phyloP scores from a whole-genome alignment of 2,888 invertebrate genomes.

The Lepetodrilus schrolli region DNA sequence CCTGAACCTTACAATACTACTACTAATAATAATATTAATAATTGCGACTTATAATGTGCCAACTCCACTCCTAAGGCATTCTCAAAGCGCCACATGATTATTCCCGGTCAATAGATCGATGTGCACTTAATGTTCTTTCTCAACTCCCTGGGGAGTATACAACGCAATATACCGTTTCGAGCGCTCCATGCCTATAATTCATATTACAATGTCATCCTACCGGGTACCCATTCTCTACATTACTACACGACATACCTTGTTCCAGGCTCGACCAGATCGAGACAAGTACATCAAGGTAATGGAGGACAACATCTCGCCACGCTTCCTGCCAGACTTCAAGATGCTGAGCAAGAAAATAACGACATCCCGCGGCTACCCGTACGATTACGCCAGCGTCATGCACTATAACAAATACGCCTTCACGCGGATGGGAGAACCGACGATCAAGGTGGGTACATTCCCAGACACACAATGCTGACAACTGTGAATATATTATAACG shows the following conservation, averaged over 20 bases:
- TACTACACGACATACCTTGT: not conserved
- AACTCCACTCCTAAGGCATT: no score
- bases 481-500: no score
- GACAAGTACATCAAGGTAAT: constrained; percentile 64
- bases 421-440: constrained; percentile 61
- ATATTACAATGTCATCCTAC: not conserved
- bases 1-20: no score
- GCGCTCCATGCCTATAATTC: not conserved
- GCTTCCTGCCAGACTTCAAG: constrained; percentile 60
- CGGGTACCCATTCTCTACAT: no score
- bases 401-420: constrained; percentile 68
- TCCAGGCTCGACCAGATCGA: constrained; percentile 67
- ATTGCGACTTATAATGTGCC: no score
- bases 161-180: no score
- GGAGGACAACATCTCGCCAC: constrained; percentile 61
- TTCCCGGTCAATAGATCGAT: no score
- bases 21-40: no score
- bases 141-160: no score
- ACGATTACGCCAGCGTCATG: constrained; percentile 71
- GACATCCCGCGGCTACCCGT: constrained; percentile 66
- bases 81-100: no score
- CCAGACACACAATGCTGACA: no score
- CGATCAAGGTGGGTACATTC: constrained; percentile 64
- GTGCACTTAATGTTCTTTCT: no score
- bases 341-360: constrained; percentile 49